Evolutionary conservation across 1,140 invertebrate genomes (phyloP), one percentile per base, ranked within the genome.

Genomic region (Drosophila navojoa): DNA sequence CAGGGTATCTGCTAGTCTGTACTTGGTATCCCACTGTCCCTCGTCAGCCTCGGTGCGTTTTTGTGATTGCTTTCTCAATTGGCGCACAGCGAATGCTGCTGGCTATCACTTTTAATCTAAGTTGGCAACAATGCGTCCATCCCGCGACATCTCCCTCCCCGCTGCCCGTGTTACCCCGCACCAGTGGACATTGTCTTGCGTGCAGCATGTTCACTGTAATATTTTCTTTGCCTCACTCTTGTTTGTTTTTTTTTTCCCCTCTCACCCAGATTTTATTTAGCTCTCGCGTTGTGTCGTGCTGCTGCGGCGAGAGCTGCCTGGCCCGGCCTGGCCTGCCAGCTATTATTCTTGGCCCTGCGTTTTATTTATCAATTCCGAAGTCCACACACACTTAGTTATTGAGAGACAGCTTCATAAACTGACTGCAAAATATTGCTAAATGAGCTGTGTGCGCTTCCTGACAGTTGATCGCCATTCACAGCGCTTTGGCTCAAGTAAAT

Each of bases 1-100:
- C 16, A 35, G 62, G 62, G 62, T 44, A 57, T 45, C 52, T 45
- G 3, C 45, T 32, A 47, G 40, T 69, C 47, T 1, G 19, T 22
- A 22, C 19, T 2, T 22, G 19, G 19, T 22, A 22, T 22, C 19
- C 19, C 1, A 22, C 19, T 1, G 3, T 22, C 1, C 1, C 19
- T 1, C 19, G 19, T 22, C 19, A 22, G 67, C 58, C 58, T 45
- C 53, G 55, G 64, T 71, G 58, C 67, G 67, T 70, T 71, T 64
- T 75, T 68, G 44, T 71, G 76, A 87, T 86, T 87, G 82, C 81
- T 72, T 80, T 87, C 75, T 81, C 76, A 71, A 86, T 86, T 81
- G 71, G 60, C 67, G 55, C 70, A 81, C 68, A 63, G 53, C 62
- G 57, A 79, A 62, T 77, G 52, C 59, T 80, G 81, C 71, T 75